Percentiles rank a stretch among this genome's conserved stretches.
These are phyloP conservation scores for Leptoteleia sp. DNA, from an alignment of 1,140 invertebrate genomes.

Conservation along the genomic window DNA sequence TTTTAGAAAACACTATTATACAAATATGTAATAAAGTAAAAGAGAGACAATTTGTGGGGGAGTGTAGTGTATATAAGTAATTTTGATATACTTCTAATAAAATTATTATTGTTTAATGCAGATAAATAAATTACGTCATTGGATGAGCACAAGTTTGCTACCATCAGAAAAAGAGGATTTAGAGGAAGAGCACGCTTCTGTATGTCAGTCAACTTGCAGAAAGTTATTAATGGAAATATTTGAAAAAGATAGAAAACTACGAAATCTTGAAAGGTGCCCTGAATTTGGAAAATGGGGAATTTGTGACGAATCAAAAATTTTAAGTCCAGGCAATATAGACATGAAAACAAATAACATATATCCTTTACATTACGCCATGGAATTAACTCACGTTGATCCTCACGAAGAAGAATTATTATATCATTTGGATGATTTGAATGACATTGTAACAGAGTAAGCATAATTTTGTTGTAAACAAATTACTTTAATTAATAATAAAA, in stretches of 20 bases:
- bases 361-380: constrained; percentile 81
- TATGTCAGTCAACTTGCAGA: constrained; percentile 69
- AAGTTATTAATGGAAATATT: constrained; percentile 65
- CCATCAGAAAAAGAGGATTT: not conserved
- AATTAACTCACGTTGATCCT: constrained; percentile 70
- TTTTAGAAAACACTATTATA: too few species aligned
- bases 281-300: constrained; percentile 67
- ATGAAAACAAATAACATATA: constrained; percentile 81
- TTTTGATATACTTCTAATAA: too few species aligned
- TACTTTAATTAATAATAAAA: too few species aligned
- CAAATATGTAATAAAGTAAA: too few species aligned
- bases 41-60: too few species aligned
- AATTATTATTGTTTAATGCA: constrained; percentile 26
- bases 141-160: constrained; percentile 22
- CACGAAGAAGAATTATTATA: too few species aligned
- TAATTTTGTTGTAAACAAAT: too few species aligned
- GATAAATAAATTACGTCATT: constrained; percentile 51
- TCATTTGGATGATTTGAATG: too few species aligned
- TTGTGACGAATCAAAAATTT: constrained; percentile 63
- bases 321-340: constrained; percentile 64
- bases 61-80: too few species aligned
- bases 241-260: constrained; percentile 52
- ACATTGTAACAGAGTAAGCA: too few species aligned
- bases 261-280: constrained; percentile 20
- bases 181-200: constrained; percentile 47